Conservation (phyloP, 2,888 invertebrate genomes). For the Baronia brevicornis region DNA sequence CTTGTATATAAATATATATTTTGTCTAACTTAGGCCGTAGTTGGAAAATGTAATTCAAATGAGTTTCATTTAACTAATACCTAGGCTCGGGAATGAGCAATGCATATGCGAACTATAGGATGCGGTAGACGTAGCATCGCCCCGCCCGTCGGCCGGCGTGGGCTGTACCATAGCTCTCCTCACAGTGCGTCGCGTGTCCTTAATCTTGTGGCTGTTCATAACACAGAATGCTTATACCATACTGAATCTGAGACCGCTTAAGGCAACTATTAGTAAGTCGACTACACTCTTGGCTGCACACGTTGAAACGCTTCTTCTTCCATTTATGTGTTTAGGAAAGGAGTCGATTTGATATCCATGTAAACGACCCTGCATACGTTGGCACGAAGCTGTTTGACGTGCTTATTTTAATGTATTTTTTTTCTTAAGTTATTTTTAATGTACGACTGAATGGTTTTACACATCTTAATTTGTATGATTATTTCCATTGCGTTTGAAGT, state of each 20-base stretch:
- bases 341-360: constrained; percentile 53
- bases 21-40: constrained; percentile 64
- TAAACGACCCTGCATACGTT: constrained; percentile 61
- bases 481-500: constrained; percentile 24
- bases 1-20: constrained; percentile 58
- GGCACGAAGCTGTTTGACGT: constrained; percentile 74
- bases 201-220: constrained; percentile 64
- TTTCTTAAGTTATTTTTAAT: constrained; percentile 64
- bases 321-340: constrained; percentile 70
- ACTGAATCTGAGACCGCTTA: constrained; percentile 61
- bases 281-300: constrained; percentile 74
- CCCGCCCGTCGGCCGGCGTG: constrained; percentile 28
- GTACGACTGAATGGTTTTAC: constrained; percentile 67
- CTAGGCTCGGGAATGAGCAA: constrained; percentile 40
- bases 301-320: constrained; percentile 69
- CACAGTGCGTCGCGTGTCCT: constrained; percentile 41
- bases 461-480: constrained; percentile 49
- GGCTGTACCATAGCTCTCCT: constrained; percentile 40
- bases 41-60: constrained; percentile 33
- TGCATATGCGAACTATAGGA: constrained; percentile 27
- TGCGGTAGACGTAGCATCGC: constrained; percentile 17
- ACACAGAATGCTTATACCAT: constrained; percentile 68
- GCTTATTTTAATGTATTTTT: constrained; percentile 62
- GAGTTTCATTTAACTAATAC: constrained; percentile 34
- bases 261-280: constrained; percentile 70